phyloP scores from a whole-genome alignment of 1,140 invertebrate genomes.

The Gyrodactylus salaris region DNA sequence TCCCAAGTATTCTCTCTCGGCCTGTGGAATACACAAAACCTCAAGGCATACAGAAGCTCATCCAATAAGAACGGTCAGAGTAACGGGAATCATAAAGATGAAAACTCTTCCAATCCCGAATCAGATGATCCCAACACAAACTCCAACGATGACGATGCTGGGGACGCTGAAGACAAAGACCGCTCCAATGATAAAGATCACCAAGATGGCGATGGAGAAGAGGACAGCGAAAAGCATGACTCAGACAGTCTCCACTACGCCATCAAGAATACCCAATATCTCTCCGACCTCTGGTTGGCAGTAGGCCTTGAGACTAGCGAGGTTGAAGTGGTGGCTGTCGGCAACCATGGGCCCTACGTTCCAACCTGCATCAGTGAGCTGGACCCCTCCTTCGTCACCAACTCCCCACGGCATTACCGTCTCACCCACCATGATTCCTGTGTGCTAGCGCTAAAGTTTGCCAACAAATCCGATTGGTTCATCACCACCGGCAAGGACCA shows the following conservation, averaged over 20 bases:
- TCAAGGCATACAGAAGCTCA: background rate
- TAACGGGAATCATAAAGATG: background rate
- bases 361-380: background rate
- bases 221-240: background rate
- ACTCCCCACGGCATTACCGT: conserved; percentile 50
- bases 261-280: background rate
- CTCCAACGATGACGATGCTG: background rate
- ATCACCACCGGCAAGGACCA: conserved; percentile 95
- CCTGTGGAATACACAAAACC: conserved; percentile 32
- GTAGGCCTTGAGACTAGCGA: conserved; percentile 4
- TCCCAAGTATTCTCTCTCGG: conserved; percentile 73
- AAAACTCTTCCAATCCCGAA: background rate
- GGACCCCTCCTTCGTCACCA: background rate
- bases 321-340: conserved; percentile 1
- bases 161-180: no score
- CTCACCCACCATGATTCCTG: conserved; percentile 83
- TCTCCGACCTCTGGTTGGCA: conserved; percentile 3
- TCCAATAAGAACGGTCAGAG: background rate
- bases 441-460: conserved; percentile 74
- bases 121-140: background rate
- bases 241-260: background rate
- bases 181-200: background rate
- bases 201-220: background rate
- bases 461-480: conserved; percentile 89
- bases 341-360: background rate